These are phyloP conservation scores for Hucho hucho DNA, from an alignment of 2,113 vertebrate genomes.

Conservation along the genomic window DNA sequence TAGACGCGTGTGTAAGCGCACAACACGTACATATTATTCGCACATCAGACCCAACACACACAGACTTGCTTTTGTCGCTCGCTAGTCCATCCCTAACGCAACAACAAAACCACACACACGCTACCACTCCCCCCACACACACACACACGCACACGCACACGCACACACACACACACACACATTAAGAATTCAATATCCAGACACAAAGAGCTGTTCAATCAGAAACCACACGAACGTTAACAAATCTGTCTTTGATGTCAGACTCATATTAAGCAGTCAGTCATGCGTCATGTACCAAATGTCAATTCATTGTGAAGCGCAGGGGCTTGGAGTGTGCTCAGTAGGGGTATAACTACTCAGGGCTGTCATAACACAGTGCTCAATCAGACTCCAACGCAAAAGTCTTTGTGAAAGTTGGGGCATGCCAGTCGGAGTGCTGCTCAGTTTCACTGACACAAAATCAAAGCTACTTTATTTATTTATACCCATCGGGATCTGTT, in stretches of 20 bases:
- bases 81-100: no score
- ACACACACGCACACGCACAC: no score
- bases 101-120: no score
- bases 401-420: not conserved
- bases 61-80: no score
- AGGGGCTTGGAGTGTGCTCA: not conserved
- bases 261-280: no score
- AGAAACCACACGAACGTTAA: slow-evolving; percentile 11
- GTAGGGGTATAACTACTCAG: not conserved
- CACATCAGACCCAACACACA: no score
- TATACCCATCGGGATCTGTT: no score
- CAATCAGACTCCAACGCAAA: slow-evolving; percentile 7
- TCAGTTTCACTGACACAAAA: slow-evolving; percentile 10
- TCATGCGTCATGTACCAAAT: no score
- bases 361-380: slow-evolving; percentile 15
- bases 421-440: not conserved
- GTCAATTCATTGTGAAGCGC: not conserved
- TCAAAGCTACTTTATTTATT: not conserved
- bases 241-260: no score
- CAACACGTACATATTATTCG: not conserved
- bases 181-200: no score
- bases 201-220: not conserved
- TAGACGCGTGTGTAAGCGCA: no score
- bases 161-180: not conserved
- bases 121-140: no score